phyloP scores from a whole-genome alignment of 2,888 invertebrate genomes.

The Micropterix aruncella region DNA sequence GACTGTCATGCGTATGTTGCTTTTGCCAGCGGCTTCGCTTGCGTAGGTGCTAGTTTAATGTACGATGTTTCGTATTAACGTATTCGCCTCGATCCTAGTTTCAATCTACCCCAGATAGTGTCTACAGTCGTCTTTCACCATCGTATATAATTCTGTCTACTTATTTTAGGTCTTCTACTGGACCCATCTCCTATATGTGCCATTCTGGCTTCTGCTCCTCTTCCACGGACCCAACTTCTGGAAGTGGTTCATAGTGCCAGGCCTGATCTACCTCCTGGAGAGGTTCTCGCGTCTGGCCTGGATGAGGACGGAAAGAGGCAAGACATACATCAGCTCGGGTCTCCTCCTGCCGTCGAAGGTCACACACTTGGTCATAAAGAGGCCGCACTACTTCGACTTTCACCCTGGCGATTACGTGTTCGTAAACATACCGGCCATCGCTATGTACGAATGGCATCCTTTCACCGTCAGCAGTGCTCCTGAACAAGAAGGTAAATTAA shows the following conservation, averaged over 20 bases:
- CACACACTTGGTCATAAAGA: slow-evolving; percentile 78
- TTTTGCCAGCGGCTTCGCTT: too few species aligned
- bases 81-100: too few species aligned
- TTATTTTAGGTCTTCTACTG: slow-evolving; percentile 72
- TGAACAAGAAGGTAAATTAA: slow-evolving; percentile 77
- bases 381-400: slow-evolving; percentile 76
- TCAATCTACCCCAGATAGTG: neutral
- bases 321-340: slow-evolving; percentile 82
- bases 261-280: slow-evolving; percentile 64
- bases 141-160: slow-evolving; percentile 3
- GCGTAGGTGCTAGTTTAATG: neutral
- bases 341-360: slow-evolving; percentile 78
- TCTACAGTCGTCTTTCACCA: too few species aligned
- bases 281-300: slow-evolving; percentile 44
- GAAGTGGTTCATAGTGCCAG: slow-evolving; percentile 87
- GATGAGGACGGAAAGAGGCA: slow-evolving; percentile 57
- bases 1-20: neutral
- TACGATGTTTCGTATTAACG: neutral
- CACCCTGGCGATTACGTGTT: slow-evolving; percentile 91
- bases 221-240: slow-evolving; percentile 89
- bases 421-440: slow-evolving; percentile 83
- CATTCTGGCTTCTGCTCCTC: slow-evolving; percentile 72
- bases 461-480: slow-evolving; percentile 95
- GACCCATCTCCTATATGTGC: slow-evolving; percentile 80
- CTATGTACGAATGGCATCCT: slow-evolving; percentile 93